Base-by-base conservation (phyloP, 1,140 invertebrate genomes). In the Drosophila suzukii region DNA sequence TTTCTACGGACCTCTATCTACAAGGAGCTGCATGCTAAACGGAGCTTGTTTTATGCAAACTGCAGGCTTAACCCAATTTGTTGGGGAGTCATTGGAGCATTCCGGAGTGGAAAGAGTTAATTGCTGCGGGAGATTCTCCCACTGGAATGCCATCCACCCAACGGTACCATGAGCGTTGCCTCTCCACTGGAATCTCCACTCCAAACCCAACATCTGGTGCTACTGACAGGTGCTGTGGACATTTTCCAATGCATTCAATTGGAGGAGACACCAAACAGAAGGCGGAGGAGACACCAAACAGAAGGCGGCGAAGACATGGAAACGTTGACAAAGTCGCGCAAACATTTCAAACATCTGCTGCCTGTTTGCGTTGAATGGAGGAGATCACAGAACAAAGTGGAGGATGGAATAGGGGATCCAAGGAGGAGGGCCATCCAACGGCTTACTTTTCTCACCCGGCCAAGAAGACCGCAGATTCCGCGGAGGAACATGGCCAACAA, bases 281-380 rank as follows among this genome's bases (percentile, higher is more conserved):
- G 70, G 51, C 20, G 71, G 39, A 39, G 32, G 57, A 39, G 46
- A 49, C 54, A 60, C n/a, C n/a, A 53, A 61, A 59, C 58, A 53
- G 72, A 57, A 51, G 70, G 51, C 20, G 71, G 39, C 44, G 32
- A 61, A 39, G 46, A 49, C 54, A 60, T 17, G 39, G 43, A 72
- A 72, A 38, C 70, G 65, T 65, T 75, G 82, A 88, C 78, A 88
- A 78, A 86, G 81, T 67, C 65, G 78, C 66, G 47, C 70, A 86
- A 86, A 78, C 82, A 86, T 88, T 73, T 86, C 75, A 81, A 81
- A 61, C 75, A 88, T 78, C 83, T 86, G 82, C 56, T 72, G 74
- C 46, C 70, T 61, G 67, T 57, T 78, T 66, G 67, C 58, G 50
- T 75, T 68, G 61, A 75, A 71, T 71, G 68, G 34, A 65, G 47